Base-by-base conservation (phyloP, 1,140 invertebrate genomes). In the Ylistrum balloti region DNA sequence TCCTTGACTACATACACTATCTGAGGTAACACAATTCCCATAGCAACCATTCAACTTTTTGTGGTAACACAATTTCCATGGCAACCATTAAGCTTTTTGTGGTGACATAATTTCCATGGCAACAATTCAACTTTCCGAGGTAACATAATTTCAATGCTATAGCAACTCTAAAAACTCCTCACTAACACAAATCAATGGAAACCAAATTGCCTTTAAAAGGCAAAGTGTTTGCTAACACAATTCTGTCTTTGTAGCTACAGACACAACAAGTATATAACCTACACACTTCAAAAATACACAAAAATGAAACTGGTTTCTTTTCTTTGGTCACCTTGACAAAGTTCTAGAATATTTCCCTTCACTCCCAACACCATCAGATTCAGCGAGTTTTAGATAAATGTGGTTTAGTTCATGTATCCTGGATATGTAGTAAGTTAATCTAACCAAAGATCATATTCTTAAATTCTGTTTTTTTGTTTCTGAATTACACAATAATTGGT, bases 11-110 rank as follows among this genome's bases (percentile, higher is more conserved):
- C n/a, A n/a, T n/a, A n/a, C n/a, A n/a, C n/a, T n/a, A n/a, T n/a
- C n/a, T n/a, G n/a, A n/a, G n/a, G n/a, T n/a, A 13, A 38, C 5
- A 38, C 5, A 48, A 48, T 86, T 90, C 41, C 20, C 17, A 74
- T 33, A 33, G 33, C 45, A 90, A 90, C 87, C 89, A 90, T 86
- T 90, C 86, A 28, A 74, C 74, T 74, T 90, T 87, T 38, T 87
- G 33, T 86, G 87, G 86, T 33, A 22, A 35, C 34, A 89, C 88
- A 11, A 35, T 41, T 85, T 87, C 45, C 86, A 88, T 89, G 87
- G 89, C 88, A 86, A 87, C 48, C 35, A 90, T 90, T 41, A 34
- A n/a, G 17, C n/a, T 90, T 87, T 90, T 41, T 13, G 13, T 13
- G 5, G 5, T 38, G 13, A 38, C 35, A 86, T 74, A 86, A 33